phyloP scores from a whole-genome alignment of 2,113 vertebrate genomes.

The Crocuta crocuta region DNA sequence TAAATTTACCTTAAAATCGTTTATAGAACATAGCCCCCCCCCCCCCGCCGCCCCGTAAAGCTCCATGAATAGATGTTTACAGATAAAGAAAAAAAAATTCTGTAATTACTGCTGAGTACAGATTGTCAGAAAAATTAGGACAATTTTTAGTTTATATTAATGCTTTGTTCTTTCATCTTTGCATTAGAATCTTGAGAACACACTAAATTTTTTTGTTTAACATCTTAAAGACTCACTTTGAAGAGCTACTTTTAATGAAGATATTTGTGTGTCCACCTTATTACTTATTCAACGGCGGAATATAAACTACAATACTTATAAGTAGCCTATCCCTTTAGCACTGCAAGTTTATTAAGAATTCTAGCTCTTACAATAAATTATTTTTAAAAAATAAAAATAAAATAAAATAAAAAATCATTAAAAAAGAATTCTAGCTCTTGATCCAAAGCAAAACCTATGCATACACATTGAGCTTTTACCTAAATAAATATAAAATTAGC shows the following conservation, averaged over 20 bases:
- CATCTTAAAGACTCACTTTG: neutral
- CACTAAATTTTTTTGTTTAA: neutral
- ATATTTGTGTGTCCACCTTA: neutral
- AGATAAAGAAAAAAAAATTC: neutral
- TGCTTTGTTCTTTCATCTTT: neutral
- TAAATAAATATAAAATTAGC: neutral
- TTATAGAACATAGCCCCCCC: neutral
- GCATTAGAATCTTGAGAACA: neutral
- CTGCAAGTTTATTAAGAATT: neutral
- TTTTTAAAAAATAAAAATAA: no score
- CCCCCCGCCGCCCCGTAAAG: neutral
- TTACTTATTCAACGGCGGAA: neutral
- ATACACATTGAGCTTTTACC: neutral
- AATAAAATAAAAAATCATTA: no score
- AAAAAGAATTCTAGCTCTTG: neutral
- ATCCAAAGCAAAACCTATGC: neutral
- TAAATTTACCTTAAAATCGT: slow-evolving; percentile 29
- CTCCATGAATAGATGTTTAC: neutral
- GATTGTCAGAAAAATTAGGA: neutral
- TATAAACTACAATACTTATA: slow-evolving; percentile 15
- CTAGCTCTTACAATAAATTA: neutral
- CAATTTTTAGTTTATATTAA: neutral
- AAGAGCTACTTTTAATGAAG: slow-evolving; percentile 37
- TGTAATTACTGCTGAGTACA: neutral
- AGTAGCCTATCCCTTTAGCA: neutral